These are phyloP conservation scores for Ganaspis sp. DNA, from an alignment of 1,140 invertebrate species.

Conservation along the genomic window DNA sequence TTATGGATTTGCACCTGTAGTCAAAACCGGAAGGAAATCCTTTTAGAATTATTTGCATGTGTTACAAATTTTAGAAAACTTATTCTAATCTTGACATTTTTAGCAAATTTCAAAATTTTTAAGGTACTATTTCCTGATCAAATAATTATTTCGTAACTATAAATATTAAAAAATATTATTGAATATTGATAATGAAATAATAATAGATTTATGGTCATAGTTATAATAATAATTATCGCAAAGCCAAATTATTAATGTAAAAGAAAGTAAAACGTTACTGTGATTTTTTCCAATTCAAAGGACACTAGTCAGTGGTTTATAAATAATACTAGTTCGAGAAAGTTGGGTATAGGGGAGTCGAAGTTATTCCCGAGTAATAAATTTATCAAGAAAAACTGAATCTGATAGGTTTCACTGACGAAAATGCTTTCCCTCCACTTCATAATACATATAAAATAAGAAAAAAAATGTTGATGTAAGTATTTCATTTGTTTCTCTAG, in stretches of 20 bases:
- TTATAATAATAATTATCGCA: not conserved
- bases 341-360: not conserved
- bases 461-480: not conserved
- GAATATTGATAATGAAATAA: no score
- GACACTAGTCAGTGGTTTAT: not conserved
- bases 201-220: no score
- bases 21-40: not conserved
- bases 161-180: no score
- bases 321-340: constrained; percentile 16
- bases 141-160: no score
- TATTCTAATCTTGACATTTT: no score
- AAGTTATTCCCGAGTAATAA: constrained; percentile 15
- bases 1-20: constrained; percentile 58
- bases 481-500: not conserved
- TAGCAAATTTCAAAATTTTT: no score
- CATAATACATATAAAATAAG: not conserved
- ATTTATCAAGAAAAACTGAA: constrained; percentile 18
- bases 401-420: not conserved
- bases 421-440: not conserved
- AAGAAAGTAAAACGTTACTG: not conserved
- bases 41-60: not conserved
- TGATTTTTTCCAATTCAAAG: not conserved
- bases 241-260: no score
- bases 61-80: not conserved
- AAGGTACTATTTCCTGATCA: no score